phyloP scores from a whole-genome alignment of 2,113 vertebrate species.

The Eurystomus gularis region DNA sequence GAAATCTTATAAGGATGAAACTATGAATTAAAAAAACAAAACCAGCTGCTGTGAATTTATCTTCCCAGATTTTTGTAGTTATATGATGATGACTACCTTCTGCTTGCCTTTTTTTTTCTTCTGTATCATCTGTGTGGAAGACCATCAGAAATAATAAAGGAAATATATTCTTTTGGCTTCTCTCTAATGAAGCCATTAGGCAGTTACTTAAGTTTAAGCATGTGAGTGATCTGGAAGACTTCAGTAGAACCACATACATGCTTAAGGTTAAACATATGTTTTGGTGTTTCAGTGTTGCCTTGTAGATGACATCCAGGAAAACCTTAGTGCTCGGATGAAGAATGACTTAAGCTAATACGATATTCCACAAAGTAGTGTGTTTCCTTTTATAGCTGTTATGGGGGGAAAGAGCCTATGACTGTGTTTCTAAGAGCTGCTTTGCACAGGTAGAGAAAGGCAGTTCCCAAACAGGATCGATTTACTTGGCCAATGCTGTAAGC shows the following conservation, averaged over 20 bases:
- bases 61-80: not conserved
- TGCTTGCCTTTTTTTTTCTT: not conserved
- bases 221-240: not conserved
- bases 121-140: not conserved
- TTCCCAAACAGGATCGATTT: not conserved
- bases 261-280: not conserved
- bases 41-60: not conserved
- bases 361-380: not conserved
- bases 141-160: not conserved
- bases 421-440: not conserved
- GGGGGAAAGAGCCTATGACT: not conserved
- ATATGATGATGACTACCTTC: not conserved
- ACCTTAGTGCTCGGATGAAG: not conserved
- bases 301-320: not conserved
- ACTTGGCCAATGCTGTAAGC: rapidly evolving
- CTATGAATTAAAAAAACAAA: not conserved
- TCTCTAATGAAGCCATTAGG: not conserved
- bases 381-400: not conserved
- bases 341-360: not conserved
- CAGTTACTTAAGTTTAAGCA: not conserved
- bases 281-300: not conserved
- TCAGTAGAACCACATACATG: not conserved
- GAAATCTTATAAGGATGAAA: not conserved
- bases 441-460: not conserved
- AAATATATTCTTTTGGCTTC: not conserved